These are phyloP conservation scores for Vidua macroura DNA, from an alignment of 2,113 vertebrate genomes.

Conservation along the genomic window DNA sequence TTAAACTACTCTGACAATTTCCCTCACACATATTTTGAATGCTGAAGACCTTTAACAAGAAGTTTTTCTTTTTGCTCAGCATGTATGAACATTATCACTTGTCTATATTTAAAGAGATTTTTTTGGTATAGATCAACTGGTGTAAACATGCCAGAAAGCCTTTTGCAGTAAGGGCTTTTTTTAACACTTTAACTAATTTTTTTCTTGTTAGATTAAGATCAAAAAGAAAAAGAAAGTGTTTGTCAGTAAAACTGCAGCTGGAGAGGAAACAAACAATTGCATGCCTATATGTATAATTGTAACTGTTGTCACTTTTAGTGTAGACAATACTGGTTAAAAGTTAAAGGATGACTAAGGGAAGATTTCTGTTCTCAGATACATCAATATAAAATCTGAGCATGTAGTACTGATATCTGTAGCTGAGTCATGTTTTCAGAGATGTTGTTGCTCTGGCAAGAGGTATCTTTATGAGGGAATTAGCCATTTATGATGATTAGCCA, in stretches of 20 bases:
- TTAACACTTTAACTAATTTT: background rate
- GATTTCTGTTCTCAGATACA: background rate
- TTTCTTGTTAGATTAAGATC: background rate
- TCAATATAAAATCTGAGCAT: background rate
- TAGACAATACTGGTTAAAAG: background rate
- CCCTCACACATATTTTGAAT: background rate
- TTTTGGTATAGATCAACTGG: background rate
- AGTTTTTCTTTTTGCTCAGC: background rate
- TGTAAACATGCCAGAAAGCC: background rate
- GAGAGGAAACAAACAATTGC: background rate
- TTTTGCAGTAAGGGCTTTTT: background rate
- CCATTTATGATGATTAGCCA: too few relatives aligned
- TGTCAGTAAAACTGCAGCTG: background rate
- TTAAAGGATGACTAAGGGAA: background rate
- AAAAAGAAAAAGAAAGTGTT: background rate
- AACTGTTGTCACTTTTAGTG: background rate
- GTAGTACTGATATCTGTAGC: background rate
- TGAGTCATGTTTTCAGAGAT: background rate
- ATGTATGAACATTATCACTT: background rate
- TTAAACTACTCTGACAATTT: background rate
- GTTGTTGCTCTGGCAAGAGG: background rate
- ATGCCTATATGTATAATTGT: background rate
- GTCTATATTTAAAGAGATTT: background rate
- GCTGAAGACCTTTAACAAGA: background rate
- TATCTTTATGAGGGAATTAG: background rate